Conservation (phyloP, 2,797 vertebrate genomes). For the Premnoplex brunnescens region DNA sequence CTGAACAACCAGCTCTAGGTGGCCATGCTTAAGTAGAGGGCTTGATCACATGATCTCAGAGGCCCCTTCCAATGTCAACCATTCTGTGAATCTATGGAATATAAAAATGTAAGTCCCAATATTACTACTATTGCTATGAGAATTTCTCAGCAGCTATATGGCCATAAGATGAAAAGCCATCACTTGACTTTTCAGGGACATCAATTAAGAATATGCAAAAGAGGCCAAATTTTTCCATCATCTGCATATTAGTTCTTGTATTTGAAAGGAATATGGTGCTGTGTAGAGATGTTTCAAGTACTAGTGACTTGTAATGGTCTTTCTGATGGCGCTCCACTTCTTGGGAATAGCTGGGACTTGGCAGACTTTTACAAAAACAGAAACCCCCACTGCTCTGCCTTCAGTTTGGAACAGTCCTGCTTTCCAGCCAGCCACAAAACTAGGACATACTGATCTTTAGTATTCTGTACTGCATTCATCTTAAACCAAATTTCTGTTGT, state of each 20-base stretch:
- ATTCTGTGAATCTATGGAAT: not conserved
- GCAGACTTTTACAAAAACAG: not conserved
- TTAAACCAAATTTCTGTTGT: not conserved
- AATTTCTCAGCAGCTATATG: not conserved
- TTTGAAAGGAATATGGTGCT: not conserved
- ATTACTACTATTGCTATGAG: not conserved
- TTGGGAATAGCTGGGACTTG: not conserved
- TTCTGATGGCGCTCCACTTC: not conserved
- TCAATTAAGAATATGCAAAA: not conserved
- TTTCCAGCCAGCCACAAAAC: not conserved
- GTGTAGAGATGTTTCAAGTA: not conserved
- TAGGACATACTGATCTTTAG: not conserved
- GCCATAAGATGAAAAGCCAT: not conserved
- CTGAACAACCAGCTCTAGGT: not conserved
- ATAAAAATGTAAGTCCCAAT: not conserved
- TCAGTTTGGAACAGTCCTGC: not conserved
- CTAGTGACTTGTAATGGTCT: not conserved
- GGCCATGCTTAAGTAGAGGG: not conserved
- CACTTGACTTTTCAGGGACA: not conserved
- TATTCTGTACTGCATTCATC: not conserved
- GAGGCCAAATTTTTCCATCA: not conserved
- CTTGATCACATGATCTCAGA: not conserved
- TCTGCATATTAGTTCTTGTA: not conserved
- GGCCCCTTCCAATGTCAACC: not conserved
- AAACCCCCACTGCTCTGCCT: not conserved